phyloP scores from a whole-genome alignment of 2,888 invertebrate species.

The Diarsia brunnea region DNA sequence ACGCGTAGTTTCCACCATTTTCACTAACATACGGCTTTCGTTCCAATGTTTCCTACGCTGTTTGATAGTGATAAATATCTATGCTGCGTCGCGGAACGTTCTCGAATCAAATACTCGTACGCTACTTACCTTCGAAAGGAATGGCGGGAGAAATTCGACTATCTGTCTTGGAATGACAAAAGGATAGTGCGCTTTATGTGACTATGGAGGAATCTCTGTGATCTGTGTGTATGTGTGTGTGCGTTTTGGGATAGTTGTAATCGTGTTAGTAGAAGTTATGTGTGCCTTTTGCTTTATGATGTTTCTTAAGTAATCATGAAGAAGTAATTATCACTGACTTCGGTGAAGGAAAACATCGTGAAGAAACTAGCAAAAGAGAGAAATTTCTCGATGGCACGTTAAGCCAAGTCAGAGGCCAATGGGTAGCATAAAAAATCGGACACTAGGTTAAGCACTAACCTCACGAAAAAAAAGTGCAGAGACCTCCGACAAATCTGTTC shows the following conservation, averaged over 20 bases:
- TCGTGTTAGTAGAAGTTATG: neutral
- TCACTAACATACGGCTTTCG: conserved; percentile 24
- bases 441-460: too few species aligned
- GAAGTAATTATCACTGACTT: too few species aligned
- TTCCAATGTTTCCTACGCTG: conserved; percentile 31
- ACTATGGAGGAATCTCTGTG: neutral
- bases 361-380: too few species aligned
- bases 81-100: conserved; percentile 11
- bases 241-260: neutral
- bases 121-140: conserved; percentile 28
- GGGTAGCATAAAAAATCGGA: too few species aligned
- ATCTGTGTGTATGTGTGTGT: neutral
- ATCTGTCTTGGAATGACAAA: conserved; percentile 46
- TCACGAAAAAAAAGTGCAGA: too few species aligned
- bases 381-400: too few species aligned
- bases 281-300: neutral
- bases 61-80: conserved; percentile 55
- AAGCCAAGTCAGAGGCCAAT: too few species aligned
- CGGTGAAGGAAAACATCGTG: too few species aligned
- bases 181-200: conserved; percentile 19
- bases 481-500: too few species aligned
- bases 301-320: too few species aligned
- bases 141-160: conserved; percentile 22
- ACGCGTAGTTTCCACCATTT: conserved; percentile 11
- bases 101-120: conserved; percentile 33